phyloP scores from a whole-genome alignment of 1,140 invertebrate genomes.

The Penaeus vannamei region DNA sequence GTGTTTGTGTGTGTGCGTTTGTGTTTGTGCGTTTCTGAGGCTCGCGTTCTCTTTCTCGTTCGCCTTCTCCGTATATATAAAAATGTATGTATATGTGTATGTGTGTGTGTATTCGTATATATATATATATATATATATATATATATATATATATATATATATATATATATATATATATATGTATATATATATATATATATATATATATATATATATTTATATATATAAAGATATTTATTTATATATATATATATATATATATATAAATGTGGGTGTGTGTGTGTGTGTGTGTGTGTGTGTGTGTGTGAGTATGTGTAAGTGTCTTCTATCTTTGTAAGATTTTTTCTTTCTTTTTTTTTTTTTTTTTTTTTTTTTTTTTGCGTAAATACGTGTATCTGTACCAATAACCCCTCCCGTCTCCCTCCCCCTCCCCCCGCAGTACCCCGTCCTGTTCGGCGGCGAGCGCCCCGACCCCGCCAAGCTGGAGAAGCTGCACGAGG shows the following conservation, averaged over 20 bases:
- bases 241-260: neutral
- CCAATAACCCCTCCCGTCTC: neutral
- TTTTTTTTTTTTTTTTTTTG: no score
- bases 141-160: constrained; percentile 46
- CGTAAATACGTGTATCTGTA: neutral
- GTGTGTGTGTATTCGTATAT: constrained; percentile 8
- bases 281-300: neutral
- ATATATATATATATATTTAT: neutral
- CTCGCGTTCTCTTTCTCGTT: neutral
- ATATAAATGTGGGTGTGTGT: neutral
- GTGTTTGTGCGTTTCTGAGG: no score
- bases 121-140: constrained; percentile 30
- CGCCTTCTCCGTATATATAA: neutral
- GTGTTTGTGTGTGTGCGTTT: no score
- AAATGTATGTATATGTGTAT: neutral
- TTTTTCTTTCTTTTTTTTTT: no score
- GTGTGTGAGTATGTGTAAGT: neutral
- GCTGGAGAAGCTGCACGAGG: constrained; percentile 64
- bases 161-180: constrained; percentile 39
- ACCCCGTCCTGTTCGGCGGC: constrained; percentile 54
- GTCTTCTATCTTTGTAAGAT: no score
- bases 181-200: constrained; percentile 26
- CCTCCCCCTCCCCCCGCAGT: constrained; percentile 20
- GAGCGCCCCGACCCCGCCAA: constrained; percentile 46
- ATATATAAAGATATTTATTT: neutral